Evolutionary conservation across 2,113 vertebrate genomes (phyloP), one percentile per base, ranked within the genome.

Genomic region (Genyomyrus donnyi): DNA sequence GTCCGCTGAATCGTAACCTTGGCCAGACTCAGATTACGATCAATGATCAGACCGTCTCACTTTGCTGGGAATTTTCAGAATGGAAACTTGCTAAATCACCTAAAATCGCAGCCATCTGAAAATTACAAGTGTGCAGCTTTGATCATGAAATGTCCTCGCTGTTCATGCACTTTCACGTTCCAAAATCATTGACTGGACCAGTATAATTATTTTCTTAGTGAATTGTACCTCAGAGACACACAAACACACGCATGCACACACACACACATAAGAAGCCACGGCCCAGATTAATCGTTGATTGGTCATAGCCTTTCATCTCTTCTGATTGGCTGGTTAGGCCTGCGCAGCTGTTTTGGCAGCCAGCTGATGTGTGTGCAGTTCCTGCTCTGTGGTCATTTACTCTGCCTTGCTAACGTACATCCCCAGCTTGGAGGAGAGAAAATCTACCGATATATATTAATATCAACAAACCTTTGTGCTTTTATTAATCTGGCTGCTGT

Each of bases 401-500:
- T 91, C 91, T 95, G 93, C 92, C 91, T 93, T 92, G 90, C 89
- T 39, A 90, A 92, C 93, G 94, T 94, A 92, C 95, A 93, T 93
- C 95, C 93, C 91, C 89, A 89, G 84, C 92, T 90, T 94, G 92
- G 92, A 94, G 93, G 93, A 50, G 17, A 45, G 56, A 89, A 50
- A 13, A 56, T 70, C 17, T 5, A 10, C 24, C 27, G 21, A 5
- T 48, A 90, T 89, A 90, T 91, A 84, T 93, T 94, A 94, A 93
- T 94, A 94, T 95, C 93, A 92, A 91, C n/a, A 90, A 85, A 62
- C 87, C 90, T 90, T 90, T 93, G 91, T 93, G 91, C 91, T 93
- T 92, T 94, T 95, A 95, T 95, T 95, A 95, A 95, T 95, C 93
- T 93, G 94, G 94, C 92, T 93, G 93, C 91, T 94, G 93, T 93